These are phyloP conservation scores for Drosophila seguyi DNA, from an alignment of 1,140 invertebrate species.

Conservation along the genomic window DNA sequence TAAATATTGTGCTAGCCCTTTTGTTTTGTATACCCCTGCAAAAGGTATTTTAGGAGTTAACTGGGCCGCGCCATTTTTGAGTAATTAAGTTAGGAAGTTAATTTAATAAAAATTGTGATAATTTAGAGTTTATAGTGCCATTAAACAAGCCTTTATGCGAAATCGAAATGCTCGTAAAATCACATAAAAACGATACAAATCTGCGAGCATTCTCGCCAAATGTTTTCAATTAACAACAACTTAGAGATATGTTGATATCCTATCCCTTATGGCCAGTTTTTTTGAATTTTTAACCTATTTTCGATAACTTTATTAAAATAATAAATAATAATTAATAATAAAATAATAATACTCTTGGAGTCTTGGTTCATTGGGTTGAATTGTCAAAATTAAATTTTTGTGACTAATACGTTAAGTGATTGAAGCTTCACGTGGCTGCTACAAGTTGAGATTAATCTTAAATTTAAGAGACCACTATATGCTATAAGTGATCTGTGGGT, in stretches of 20 bases:
- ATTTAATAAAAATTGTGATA: background rate
- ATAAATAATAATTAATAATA: no score
- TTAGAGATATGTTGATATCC: background rate
- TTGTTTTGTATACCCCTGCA: background rate
- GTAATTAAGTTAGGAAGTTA: background rate
- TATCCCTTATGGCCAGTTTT: background rate
- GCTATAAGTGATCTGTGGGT: background rate
- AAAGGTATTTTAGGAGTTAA: background rate
- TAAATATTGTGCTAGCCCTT: constrained; percentile 15
- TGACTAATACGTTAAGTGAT: background rate
- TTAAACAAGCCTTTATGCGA: no score
- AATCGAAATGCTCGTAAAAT: no score
- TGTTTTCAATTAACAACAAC: background rate
- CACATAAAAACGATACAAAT: background rate
- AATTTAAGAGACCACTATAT: background rate
- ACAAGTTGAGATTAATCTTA: background rate
- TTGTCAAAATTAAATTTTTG: background rate
- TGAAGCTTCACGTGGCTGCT: no score
- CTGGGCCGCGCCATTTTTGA: background rate
- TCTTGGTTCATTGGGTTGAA: background rate
- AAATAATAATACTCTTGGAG: no score
- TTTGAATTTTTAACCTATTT: background rate
- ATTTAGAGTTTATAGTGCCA: background rate
- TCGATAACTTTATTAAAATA: no score
- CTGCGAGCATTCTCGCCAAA: no score